phyloP scores from a whole-genome alignment of 1,140 invertebrate genomes.

The Theocolax elegans region DNA sequence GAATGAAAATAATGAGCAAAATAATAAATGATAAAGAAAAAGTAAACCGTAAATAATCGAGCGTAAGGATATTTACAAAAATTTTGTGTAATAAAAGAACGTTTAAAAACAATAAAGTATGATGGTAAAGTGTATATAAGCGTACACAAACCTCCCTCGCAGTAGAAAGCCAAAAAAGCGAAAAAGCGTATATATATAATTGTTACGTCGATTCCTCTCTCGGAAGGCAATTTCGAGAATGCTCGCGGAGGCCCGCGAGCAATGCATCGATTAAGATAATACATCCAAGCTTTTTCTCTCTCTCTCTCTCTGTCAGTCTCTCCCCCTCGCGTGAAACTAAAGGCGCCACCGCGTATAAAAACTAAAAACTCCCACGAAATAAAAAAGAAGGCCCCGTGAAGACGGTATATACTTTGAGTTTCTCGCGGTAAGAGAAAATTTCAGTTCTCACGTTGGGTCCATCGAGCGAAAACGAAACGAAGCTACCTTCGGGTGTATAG shows the following conservation, averaged over 20 bases:
- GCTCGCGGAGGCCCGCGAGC: conserved; percentile 5
- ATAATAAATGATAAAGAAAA: no score
- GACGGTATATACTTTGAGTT: conserved; percentile 27
- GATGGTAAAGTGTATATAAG: neutral
- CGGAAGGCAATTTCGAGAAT: conserved; percentile 18
- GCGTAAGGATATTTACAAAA: no score
- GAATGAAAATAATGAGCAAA: no score
- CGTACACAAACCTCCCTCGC: neutral
- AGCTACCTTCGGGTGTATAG: no score
- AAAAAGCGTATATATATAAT: neutral
- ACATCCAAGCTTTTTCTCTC: neutral
- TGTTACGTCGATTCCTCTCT: conserved; percentile 14
- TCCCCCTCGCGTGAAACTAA: neutral
- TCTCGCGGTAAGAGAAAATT: conserved; percentile 16
- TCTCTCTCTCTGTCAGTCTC: neutral
- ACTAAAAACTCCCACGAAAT: conserved; percentile 37
- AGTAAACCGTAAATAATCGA: no score
- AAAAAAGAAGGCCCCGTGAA: neutral
- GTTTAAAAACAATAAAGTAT: neutral
- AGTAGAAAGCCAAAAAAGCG: neutral
- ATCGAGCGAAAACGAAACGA: no score
- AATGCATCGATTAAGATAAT: conserved; percentile 34
- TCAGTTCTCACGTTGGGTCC: conserved; percentile 22
- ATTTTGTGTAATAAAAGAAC: neutral
- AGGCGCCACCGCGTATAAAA: neutral